A percentile compares a stretch with the other conserved stretches of the same genome.
phyloP scores from a whole-genome alignment of 92 coral and sea anemone genomes.

The Zoanthus sociatus region DNA sequence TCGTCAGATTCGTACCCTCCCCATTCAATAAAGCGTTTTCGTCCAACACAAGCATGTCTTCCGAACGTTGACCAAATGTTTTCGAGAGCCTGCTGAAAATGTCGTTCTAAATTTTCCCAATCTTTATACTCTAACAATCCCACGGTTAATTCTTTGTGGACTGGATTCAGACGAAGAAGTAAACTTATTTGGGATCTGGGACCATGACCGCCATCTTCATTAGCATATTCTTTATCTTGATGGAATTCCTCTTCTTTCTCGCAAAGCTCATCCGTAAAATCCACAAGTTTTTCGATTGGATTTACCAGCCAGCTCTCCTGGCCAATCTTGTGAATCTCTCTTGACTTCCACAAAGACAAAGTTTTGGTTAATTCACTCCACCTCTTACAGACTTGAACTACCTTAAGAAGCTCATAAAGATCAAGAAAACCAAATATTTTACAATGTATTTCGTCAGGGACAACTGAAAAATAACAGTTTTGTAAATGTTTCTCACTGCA shows the following conservation, averaged over 20 bases:
- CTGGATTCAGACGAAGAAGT: conserved; percentile 19
- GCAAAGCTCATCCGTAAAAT: neutral
- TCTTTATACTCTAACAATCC: neutral
- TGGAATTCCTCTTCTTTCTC: conserved; percentile 4
- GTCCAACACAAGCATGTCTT: conserved; percentile 42
- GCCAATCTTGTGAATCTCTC: conserved; percentile 53
- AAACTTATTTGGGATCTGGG: conserved; percentile 29
- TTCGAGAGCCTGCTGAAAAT: conserved; percentile 3
- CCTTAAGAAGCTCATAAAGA: neutral
- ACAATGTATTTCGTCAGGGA: neutral
- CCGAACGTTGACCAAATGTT: conserved; percentile 30
- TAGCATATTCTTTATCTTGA: neutral
- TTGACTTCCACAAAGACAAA: conserved; percentile 54
- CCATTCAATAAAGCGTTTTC: conserved; percentile 29
- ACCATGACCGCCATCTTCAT: conserved; percentile 17
- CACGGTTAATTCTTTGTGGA: neutral
- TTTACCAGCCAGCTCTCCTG: conserved; percentile 64
- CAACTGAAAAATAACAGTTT: neutral
- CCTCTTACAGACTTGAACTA: conserved; percentile 53
- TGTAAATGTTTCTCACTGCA: too few relatives aligned
- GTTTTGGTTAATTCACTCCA: conserved; percentile 52
- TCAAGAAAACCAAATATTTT: neutral
- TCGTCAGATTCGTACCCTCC: conserved; percentile 31
- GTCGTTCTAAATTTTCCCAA: conserved; percentile 1
- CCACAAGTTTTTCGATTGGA: conserved; percentile 36